Conservation (phyloP, 2,888 invertebrate genomes). For the Agapostemon virescens region DNA sequence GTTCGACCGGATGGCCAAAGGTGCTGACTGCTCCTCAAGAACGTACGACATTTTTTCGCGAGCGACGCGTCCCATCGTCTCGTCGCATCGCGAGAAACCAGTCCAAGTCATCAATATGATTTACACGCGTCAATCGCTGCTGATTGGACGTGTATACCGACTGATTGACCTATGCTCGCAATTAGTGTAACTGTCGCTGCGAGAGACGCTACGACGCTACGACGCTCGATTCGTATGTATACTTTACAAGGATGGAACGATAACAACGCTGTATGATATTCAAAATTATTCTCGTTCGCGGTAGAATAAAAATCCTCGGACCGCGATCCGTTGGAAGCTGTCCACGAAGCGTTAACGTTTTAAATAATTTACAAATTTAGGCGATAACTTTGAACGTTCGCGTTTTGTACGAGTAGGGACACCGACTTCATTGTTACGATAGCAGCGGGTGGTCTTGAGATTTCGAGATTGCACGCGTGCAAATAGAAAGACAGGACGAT, state of each 20-base stretch:
- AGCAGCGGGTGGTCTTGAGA: neutral
- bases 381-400: no score
- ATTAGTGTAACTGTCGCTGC: neutral
- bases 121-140: neutral
- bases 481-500: neutral
- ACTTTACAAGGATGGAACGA: neutral
- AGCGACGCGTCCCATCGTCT: neutral
- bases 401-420: neutral
- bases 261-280: neutral
- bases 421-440: neutral
- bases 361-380: neutral
- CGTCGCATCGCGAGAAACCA: neutral
- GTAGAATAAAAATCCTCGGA: no score
- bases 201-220: neutral
- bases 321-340: no score
- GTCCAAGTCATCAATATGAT: neutral
- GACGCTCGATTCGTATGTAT: neutral
- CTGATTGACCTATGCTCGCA: neutral
- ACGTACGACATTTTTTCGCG: neutral
- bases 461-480: neutral
- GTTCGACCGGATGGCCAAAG: neutral
- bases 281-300: neutral
- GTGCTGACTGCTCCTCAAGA: neutral
- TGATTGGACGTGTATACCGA: neutral
- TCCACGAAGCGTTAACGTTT: neutral